Base-by-base conservation (phyloP, 2,888 invertebrate species). In the Encarsia formosa region DNA sequence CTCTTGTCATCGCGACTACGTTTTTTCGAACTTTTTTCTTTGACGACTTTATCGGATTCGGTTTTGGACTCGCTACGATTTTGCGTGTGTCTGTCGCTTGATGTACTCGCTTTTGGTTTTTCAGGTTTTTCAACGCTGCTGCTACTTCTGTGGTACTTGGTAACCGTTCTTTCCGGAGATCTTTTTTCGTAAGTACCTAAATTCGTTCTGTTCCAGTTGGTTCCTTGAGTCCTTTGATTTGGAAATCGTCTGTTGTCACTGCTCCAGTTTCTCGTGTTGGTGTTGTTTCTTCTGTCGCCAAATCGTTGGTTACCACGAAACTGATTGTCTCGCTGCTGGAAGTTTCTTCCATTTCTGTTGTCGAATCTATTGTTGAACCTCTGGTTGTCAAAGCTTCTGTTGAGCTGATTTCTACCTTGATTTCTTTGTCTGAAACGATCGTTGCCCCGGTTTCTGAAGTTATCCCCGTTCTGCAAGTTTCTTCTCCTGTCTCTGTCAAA, bases 331-430 rank as follows among this genome's bases (percentile, higher is more conserved):
- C 50, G 49, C 39, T 57, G 57, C 3, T 19, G 22, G 24, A 54
- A 57, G 29, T 59, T 57, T 48, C 57, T 57, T 9, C 50, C 56
- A 39, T 60, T 59, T 24, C 60, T 51, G 45, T 60, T 60, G 19
- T 60, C 58, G 53, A 60, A 57, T 41, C 57, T 55, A 16, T 57
- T 57, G 29, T 57, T 57, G 20, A 53, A 50, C 45, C 57, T 57
- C 40, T 57, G 51, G 32, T 57, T 54, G 37, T 57, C 48, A 49
- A 54, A 57, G 31, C 23, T 45, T 41, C 56, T 46, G 15, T 57
- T 57, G 16, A 52, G 57, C 18, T 51, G 57, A n/a, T 54, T 54
- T 47, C 57, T 50, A 15, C 52, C 49, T 29, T 57, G 52, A 48
- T 50, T 52, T 38, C 52, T 52, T 31, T 54, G 57, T 31, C 52